Base-by-base conservation (phyloP, 2,113 vertebrate species). In the Callipepla squamata region DNA sequence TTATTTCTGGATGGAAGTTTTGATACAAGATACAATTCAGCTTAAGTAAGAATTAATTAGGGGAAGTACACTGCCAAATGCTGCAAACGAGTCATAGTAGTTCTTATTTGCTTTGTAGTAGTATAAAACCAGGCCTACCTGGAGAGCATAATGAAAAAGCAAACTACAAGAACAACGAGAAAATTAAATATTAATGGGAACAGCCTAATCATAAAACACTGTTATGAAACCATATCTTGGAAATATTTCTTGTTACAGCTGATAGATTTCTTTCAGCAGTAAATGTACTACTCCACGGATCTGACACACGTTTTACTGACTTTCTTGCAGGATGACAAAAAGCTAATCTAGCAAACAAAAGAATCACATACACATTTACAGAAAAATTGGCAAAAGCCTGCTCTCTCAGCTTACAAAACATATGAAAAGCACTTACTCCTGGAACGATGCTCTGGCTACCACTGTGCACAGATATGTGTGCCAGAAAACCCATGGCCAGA, bases 401-500 rank as follows among this genome's bases (percentile, higher is more conserved):
- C 16, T 70, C 81, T 67, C 59, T 80, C 68, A 18, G 0, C 82
- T 89, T 93, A 91, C 68, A 85, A 89, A 93, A 74, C 76, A 83
- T 30, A 87, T 6, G 92, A 95, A 40, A 93, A 94, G 68, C 87
- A 84, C 90, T 95, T 32, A 76, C 63, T 92, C 32, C 93, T 95
- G 94, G 91, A 94, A 92, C n/a, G 45, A 36, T 51, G 91, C 89
- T 95, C 87, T 94, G 94, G 91, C 91, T 92, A 85, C 78, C 91
- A 91, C 89, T 77, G 89, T 50, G 81, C 72, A 70, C 70, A 50
- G 77, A 51, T n/a, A 0, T 0, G 9, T 0, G 30, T 0, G 94
- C 96, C 95, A 96, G 80, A 73, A 95, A 89, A 62, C 5, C 79
- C 87, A 63, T 4, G 65, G 89, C 93, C 93, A 94, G 94, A 79